Percentiles rank a stretch among this genome's conserved stretches.
These are phyloP conservation scores for Rutilus rutilus DNA, from an alignment of 2,113 vertebrate species.

Conservation along the genomic window DNA sequence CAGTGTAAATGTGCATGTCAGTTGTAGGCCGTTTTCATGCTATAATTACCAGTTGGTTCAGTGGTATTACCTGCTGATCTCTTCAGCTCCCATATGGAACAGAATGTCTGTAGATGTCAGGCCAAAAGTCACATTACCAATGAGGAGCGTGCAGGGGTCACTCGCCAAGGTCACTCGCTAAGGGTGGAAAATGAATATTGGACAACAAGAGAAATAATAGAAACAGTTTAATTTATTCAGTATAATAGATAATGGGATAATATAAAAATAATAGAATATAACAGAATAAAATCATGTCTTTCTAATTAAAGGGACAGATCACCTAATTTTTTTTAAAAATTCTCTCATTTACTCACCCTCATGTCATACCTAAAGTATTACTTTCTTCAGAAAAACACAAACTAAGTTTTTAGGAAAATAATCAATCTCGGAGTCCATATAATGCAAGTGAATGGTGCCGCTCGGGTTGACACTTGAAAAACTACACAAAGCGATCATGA, in stretches of 20 bases:
- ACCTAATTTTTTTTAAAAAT: too few relatives aligned
- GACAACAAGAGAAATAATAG: neutral
- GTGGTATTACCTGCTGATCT: slow-evolving; percentile 86
- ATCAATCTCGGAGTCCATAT: too few relatives aligned
- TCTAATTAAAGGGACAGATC: neutral
- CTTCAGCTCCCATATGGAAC: slow-evolving; percentile 90
- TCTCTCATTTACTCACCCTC: too few relatives aligned
- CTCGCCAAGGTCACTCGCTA: slow-evolving; percentile 87
- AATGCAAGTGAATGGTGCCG: too few relatives aligned
- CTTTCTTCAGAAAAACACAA: too few relatives aligned
- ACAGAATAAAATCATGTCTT: neutral
- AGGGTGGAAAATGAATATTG: neutral
- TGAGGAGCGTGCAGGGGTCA: slow-evolving; percentile 87
- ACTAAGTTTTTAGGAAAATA: too few relatives aligned
- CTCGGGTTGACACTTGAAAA: too few relatives aligned
- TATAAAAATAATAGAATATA: too few relatives aligned
- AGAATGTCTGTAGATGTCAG: slow-evolving; percentile 90
- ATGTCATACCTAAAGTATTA: too few relatives aligned
- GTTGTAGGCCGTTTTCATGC: neutral
- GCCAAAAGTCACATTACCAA: slow-evolving; percentile 83
- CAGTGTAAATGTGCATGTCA: neutral
- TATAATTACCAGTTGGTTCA: neutral
- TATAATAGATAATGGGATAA: neutral
- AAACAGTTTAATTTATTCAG: neutral
- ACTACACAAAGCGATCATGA: too few relatives aligned